Conservation (phyloP, 2,797 vertebrate genomes). For the Diplodus puntazzo region DNA sequence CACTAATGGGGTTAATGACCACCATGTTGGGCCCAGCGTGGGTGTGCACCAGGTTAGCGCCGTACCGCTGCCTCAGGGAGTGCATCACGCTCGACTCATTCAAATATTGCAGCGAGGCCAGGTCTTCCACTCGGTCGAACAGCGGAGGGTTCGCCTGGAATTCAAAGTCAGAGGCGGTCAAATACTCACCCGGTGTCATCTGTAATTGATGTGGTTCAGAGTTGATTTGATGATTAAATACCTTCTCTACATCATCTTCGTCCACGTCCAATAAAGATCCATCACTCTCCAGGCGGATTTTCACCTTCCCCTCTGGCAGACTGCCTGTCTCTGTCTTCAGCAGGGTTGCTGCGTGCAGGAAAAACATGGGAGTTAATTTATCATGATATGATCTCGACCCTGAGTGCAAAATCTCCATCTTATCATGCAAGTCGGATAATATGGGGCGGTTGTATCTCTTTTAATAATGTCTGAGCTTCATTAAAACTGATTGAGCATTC, state of each 20-base stretch:
- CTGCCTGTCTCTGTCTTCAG: slow-evolving; percentile 88
- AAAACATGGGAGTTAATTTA: slow-evolving; percentile 57
- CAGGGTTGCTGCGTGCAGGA: slow-evolving; percentile 86
- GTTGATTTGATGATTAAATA: slow-evolving; percentile 78
- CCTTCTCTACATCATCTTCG: slow-evolving; percentile 98
- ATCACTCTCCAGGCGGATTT: slow-evolving; percentile 94
- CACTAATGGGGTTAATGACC: slow-evolving; percentile 94
- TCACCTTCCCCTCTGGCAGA: slow-evolving; percentile 94
- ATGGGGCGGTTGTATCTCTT: slow-evolving; percentile 30
- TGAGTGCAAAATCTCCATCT: slow-evolving; percentile 42
- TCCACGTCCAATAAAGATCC: slow-evolving; percentile 95
- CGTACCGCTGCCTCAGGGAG: slow-evolving; percentile 93
- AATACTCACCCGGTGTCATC: slow-evolving; percentile 5
- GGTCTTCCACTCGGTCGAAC: slow-evolving; percentile 93
- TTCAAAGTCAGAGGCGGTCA: slow-evolving; percentile 65
- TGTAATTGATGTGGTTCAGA: slow-evolving; percentile 61
- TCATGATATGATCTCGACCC: slow-evolving; percentile 53
- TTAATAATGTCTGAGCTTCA: slow-evolving; percentile 50
- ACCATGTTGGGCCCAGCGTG: slow-evolving; percentile 94
- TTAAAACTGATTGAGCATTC: slow-evolving; percentile 45
- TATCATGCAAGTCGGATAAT: slow-evolving; percentile 42
- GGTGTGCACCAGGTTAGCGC: slow-evolving; percentile 93
- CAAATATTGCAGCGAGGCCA: slow-evolving; percentile 95
- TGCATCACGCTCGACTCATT: slow-evolving; percentile 97
- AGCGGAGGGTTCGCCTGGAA: slow-evolving; percentile 92